Conservation (phyloP, 2,113 vertebrate genomes). For the Pardalotus punctatus region DNA sequence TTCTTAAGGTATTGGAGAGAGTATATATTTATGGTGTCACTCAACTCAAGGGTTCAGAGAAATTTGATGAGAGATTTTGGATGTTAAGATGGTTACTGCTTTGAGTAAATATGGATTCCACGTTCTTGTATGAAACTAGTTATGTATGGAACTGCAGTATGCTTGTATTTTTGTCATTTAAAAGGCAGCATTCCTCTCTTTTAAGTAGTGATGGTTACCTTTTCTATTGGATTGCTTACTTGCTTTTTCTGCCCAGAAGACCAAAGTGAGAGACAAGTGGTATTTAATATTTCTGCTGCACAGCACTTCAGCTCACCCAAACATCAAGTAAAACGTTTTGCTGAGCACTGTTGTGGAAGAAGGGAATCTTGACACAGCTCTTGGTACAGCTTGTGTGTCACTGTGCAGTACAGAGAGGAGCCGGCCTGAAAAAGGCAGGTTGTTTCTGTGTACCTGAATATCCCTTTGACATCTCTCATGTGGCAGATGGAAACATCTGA, state of each 20-base stretch:
- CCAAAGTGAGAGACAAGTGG: accelerated
- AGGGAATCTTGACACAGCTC: not conserved
- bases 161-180: not conserved
- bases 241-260: not conserved
- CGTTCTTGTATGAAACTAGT: not conserved
- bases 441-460: not conserved
- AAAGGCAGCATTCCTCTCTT: not conserved
- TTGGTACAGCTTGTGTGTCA: accelerated
- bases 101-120: not conserved
- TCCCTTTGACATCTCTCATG: not conserved
- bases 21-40: not conserved
- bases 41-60: not conserved
- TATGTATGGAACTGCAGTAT: not conserved
- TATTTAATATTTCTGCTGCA: not conserved
- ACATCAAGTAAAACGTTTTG: not conserved
- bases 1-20: not conserved
- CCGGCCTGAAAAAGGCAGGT: not conserved
- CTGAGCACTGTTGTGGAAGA: not conserved
- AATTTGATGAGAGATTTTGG: not conserved
- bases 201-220: not conserved
- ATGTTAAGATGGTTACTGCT: not conserved
- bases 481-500: not conserved
- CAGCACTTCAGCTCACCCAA: not conserved
- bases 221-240: not conserved
- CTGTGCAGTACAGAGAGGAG: accelerated